Evolutionary conservation across 2,797 vertebrate genomes (phyloP).

Genomic region (Natrix natrix): DNA sequence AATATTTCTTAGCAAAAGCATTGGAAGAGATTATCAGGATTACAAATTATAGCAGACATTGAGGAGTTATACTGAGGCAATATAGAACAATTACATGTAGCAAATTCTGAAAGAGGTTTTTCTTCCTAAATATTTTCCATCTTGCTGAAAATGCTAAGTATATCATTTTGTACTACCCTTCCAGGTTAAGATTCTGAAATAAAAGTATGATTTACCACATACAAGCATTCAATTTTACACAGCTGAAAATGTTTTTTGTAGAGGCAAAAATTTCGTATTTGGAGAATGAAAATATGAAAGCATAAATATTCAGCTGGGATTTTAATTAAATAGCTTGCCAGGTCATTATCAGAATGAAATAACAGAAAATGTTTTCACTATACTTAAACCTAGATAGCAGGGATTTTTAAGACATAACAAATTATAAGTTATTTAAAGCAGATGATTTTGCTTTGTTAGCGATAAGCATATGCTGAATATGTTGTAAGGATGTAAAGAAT

Average conservation of each 20-base stretch:
- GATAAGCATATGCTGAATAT: background rate
- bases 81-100: background rate
- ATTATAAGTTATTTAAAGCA: slow-evolving; percentile 5
- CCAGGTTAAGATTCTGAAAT: background rate
- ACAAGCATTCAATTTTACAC: background rate
- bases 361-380: background rate
- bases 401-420: background rate
- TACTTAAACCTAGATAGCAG: background rate
- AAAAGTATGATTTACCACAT: background rate
- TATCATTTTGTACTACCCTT: background rate
- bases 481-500: background rate
- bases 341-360: background rate
- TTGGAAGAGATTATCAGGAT: background rate
- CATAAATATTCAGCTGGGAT: background rate
- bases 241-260: background rate
- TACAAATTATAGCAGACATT: background rate
- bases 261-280: slow-evolving; percentile 6
- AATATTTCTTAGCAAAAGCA: background rate
- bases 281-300: slow-evolving; percentile 15
- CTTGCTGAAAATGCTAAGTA: fast-evolving
- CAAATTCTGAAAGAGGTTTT: slow-evolving; percentile 11
- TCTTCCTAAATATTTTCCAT: background rate
- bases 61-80: background rate
- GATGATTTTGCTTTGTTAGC: background rate
- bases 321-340: slow-evolving; percentile 25